Evolutionary conservation across 2,888 invertebrate species (phyloP), one percentile per base, ranked within the genome.

Genomic region (Tenthredo scrophulariae): DNA sequence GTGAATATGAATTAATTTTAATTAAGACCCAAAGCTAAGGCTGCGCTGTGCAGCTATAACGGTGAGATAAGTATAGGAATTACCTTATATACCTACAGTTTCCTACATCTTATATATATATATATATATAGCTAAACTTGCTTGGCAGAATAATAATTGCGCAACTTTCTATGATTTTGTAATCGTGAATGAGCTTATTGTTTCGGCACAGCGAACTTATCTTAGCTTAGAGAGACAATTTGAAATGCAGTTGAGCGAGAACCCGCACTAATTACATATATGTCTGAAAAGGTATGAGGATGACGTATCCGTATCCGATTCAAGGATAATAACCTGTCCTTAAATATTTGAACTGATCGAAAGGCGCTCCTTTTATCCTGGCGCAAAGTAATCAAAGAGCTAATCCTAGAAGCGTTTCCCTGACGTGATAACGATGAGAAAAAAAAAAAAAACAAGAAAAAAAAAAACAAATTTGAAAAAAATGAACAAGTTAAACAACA

Each of bases 101-200:
- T 80, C 58, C 37, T 77, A 29, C 77, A 33, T 46, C 43, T 13
- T 26, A 33, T 50, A n/a, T 58, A 58, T 6, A 9, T 22, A 58
- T 22, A 0, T n/a, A 22, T 22, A 58, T 22, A 22, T 22, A 65
- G 18, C 22, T 10, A 37, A 72, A 43, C 40, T n/a, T 13, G 22
- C 75, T 50, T 50, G 50, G 75, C 13, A 75, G 50, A 50, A 77
- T 77, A 77, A 50, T 77, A 77, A 54, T 77, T 80, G 80, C 80
- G 80, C 62, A 80, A 58, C 80, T 80, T 80, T 80, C 80, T 58
- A 80, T 62, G 40, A 80, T 80, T 80, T 58, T 58, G 62, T 80
- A 80, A 80, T 40, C 22, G 58, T 43, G 62, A 22, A 37, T 58
- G 29, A 43, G 43, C 18, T 50, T 77, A 54, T 33, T 50, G 46